A percentile compares a stretch with the other conserved stretches of the same genome.
Conservation (phyloP, 2,113 vertebrate species). For the Eulemur macaco region DNA sequence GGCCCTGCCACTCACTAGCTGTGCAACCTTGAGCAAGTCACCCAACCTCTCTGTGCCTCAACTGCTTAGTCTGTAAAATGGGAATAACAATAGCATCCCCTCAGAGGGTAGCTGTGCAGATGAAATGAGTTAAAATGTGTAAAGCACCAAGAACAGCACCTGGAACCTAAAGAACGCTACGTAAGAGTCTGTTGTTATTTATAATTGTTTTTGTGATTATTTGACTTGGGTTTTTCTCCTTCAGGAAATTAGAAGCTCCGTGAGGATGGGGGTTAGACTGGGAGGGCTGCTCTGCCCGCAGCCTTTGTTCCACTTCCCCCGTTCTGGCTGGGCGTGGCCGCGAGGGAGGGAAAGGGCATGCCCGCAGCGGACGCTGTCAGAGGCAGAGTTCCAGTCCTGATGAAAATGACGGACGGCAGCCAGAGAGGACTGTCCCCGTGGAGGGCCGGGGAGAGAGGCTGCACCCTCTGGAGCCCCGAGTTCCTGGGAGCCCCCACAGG, state of each 20-base stretch:
- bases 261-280: not conserved
- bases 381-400: constrained; percentile 15
- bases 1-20: not conserved
- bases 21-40: not conserved
- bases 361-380: constrained; percentile 54
- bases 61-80: not conserved
- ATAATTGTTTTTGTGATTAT: not conserved
- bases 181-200: not conserved
- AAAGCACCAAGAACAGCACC: not conserved
- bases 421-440: not conserved
- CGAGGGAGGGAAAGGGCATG: not conserved
- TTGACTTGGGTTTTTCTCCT: constrained; percentile 27
- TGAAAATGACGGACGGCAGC: constrained; percentile 3
- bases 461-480: constrained; percentile 54
- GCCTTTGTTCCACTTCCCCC: constrained; percentile 33
- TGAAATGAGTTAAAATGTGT: not conserved
- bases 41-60: not conserved
- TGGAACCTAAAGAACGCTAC: not conserved
- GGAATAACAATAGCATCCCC: not conserved
- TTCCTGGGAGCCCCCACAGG: constrained; percentile 57
- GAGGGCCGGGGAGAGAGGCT: not conserved
- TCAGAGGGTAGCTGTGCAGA: not conserved
- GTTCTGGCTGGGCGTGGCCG: not conserved
- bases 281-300: not conserved
- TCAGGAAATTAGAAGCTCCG: not conserved